These are phyloP conservation scores for Archips crataeganus DNA, from an alignment of 2,888 invertebrate genomes.

Conservation along the genomic window DNA sequence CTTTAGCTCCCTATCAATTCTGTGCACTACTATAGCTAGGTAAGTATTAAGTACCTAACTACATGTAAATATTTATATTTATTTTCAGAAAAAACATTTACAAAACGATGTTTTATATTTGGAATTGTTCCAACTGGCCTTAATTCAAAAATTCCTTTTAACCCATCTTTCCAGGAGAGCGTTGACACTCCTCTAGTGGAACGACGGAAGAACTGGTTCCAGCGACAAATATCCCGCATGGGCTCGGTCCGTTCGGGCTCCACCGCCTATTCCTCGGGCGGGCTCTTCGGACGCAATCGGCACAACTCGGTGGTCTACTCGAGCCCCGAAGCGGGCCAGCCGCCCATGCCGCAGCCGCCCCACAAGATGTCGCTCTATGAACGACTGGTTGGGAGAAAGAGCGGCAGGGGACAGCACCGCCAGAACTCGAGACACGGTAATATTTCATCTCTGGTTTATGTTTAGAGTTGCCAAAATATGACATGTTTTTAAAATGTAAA, in stretches of 20 bases:
- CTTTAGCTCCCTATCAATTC: no score
- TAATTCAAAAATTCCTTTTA: background rate
- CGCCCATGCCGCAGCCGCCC: conserved; percentile 67
- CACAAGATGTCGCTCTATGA: conserved; percentile 94
- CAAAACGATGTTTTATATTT: no score
- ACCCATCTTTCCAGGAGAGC: conserved; percentile 88
- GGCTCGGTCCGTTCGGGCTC: conserved; percentile 94
- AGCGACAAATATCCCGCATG: conserved; percentile 93
- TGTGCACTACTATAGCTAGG: no score
- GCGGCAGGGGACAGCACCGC: conserved; percentile 88
- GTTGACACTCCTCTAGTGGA: conserved; percentile 95
- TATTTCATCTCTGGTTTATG: conserved; percentile 28
- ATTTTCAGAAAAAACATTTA: no score
- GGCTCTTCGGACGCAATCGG: conserved; percentile 90
- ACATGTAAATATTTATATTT: no score
- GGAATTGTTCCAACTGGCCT: background rate
- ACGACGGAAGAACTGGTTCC: conserved; percentile 94
- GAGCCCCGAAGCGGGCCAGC: conserved; percentile 87
- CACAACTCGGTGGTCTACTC: conserved; percentile 92
- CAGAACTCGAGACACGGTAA: conserved; percentile 88
- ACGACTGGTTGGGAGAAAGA: conserved; percentile 92
- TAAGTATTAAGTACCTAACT: no score
- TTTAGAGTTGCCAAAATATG: no score
- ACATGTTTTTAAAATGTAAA: background rate
- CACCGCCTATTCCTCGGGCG: conserved; percentile 93